A percentile compares a stretch with the other conserved stretches of the same genome.
Conservation (phyloP, 2,797 vertebrate species). For the Myotis daubentonii region DNA sequence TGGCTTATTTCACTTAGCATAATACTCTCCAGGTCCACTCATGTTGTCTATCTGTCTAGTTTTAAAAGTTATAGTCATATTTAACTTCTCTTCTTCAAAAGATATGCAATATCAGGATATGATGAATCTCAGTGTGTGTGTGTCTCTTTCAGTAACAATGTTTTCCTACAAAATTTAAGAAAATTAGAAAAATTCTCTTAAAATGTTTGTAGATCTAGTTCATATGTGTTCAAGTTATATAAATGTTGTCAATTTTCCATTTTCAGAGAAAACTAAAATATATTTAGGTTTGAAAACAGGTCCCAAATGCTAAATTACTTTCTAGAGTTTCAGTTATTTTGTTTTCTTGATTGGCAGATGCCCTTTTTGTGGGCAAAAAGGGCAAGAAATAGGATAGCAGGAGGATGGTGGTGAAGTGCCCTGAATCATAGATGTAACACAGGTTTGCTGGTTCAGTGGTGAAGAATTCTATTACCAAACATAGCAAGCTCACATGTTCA, state of each 20-base stretch:
- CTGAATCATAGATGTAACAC: neutral
- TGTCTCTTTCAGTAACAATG: neutral
- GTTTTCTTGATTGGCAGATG: neutral
- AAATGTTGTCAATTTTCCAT: neutral
- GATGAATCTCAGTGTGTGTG: neutral
- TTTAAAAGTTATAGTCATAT: constrained; percentile 7
- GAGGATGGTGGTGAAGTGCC: neutral
- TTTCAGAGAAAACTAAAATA: constrained; percentile 45
- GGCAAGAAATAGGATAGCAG: neutral
- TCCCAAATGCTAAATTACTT: neutral
- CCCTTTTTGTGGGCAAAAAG: neutral
- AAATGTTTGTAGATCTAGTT: neutral
- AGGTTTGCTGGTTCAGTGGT: constrained; percentile 26
- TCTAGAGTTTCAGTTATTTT: constrained; percentile 35
- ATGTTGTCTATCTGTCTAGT: neutral
- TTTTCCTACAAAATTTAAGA: constrained; percentile 21
- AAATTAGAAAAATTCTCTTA: constrained; percentile 15
- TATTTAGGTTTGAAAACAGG: neutral
- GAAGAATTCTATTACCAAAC: constrained; percentile 66
- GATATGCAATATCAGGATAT: neutral
- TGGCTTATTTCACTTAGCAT: neutral
- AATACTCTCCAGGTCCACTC: neutral
- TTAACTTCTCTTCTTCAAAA: constrained; percentile 51
- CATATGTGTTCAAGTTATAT: neutral
- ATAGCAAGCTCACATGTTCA: constrained; percentile 56